Evolutionary conservation across 2,113 vertebrate genomes (phyloP).

Genomic region (Perognathus longimembris): DNA sequence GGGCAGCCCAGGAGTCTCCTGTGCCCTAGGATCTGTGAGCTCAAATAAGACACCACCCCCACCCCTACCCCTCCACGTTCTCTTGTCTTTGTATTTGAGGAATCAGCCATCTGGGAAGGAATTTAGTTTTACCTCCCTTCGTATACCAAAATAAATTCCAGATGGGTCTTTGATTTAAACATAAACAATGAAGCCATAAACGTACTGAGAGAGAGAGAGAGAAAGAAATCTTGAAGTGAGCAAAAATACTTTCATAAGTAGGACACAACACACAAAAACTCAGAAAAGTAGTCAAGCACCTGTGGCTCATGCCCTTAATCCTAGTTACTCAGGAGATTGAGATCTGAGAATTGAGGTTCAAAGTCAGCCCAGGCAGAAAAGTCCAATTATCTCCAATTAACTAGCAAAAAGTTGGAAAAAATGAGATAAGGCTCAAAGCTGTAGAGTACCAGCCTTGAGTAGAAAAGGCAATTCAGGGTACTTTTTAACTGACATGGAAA

Average conservation of each 20-base stretch:
- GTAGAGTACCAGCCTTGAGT: not conserved
- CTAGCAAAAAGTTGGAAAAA: too few relatives aligned
- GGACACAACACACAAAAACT: slow-evolving; percentile 61
- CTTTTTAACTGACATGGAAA: slow-evolving; percentile 22
- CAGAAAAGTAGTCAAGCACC: not conserved
- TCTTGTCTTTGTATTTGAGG: slow-evolving; percentile 22
- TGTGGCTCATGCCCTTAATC: too few relatives aligned
- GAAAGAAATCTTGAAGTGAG: slow-evolving; percentile 32
- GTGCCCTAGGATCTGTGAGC: not conserved
- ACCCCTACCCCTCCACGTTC: slow-evolving; percentile 22
- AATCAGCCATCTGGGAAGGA: slow-evolving; percentile 67
- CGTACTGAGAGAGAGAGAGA: slow-evolving; percentile 38
- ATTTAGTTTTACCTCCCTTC: slow-evolving; percentile 63
- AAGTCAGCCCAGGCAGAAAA: too few relatives aligned
- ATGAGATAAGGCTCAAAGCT: too few relatives aligned
- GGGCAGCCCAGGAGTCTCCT: not conserved
- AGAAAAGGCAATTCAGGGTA: not conserved
- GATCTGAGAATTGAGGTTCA: too few relatives aligned
- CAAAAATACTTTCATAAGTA: slow-evolving; percentile 64
- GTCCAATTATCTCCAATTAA: too few relatives aligned
- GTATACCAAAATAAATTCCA: slow-evolving; percentile 71
- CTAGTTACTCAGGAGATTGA: too few relatives aligned
- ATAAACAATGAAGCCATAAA: slow-evolving; percentile 67
- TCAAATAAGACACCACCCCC: slow-evolving; percentile 18
- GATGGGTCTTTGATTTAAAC: slow-evolving; percentile 70